phyloP scores from a whole-genome alignment of 1,140 invertebrate genomes.

The Sycophaga agraensis region DNA sequence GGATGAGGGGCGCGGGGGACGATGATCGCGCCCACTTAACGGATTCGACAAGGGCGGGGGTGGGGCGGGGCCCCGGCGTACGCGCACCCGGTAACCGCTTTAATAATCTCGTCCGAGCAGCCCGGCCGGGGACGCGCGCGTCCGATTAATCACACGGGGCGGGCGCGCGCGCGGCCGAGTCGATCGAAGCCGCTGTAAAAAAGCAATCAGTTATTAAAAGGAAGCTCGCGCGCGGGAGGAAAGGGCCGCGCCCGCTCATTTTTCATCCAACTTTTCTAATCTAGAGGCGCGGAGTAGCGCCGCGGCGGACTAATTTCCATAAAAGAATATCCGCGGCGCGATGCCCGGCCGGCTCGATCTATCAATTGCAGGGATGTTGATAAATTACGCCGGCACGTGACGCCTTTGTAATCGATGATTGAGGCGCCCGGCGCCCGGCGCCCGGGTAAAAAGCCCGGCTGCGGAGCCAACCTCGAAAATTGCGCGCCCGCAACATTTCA shows the following conservation, averaged over 20 bases:
- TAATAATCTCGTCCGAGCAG: too few species aligned
- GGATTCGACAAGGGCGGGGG: too few species aligned
- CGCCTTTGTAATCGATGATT: constrained; percentile 20
- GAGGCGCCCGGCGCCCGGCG: not conserved
- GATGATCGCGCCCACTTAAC: too few species aligned
- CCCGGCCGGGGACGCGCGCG: too few species aligned
- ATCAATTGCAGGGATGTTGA: constrained; percentile 21
- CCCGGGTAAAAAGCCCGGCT: not conserved
- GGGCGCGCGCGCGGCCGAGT: too few species aligned
- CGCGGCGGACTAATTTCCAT: constrained; percentile 10
- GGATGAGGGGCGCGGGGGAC: too few species aligned
- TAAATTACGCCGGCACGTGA: constrained; percentile 14
- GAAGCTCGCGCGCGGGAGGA: not conserved
- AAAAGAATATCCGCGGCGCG: constrained; percentile 9
- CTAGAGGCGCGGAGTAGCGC: not conserved
- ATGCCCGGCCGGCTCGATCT: not conserved
- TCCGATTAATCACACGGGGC: too few species aligned
- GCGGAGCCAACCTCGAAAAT: not conserved
- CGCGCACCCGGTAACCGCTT: too few species aligned
- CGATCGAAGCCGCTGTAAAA: not conserved
- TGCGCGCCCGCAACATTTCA: not conserved
- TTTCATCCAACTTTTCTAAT: constrained; percentile 18
- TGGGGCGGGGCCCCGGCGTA: too few species aligned
- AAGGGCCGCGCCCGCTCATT: not conserved
- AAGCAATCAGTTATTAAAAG: not conserved